Evolutionary conservation across 2,113 vertebrate species (phyloP), one percentile per base, ranked within the genome.

Genomic region (Misgurnus anguillicaudatus): DNA sequence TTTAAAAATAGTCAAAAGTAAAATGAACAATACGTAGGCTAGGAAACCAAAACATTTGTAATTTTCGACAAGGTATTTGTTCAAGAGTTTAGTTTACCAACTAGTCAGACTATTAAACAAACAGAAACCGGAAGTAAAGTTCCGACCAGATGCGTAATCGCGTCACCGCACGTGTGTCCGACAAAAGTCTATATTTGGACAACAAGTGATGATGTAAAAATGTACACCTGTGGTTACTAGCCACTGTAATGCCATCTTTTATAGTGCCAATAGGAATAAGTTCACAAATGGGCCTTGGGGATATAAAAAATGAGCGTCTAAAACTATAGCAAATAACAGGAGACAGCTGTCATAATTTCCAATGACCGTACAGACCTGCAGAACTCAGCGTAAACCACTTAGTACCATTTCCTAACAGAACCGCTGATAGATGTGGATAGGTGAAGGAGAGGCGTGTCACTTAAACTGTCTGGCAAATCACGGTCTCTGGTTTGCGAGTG

Each of bases 381-480:
- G n/a, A 81, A 81, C 63, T 62, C 82, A 60, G 81, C 71, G 39
- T 63, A 87, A 80, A 41, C 45, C 60, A 21, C 53, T 79, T 79
- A 70, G 21, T 14, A 51, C 21, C 16, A 60, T 45, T 76, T 70
- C 55, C 57, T 58, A 14, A 19, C 16, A 42, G 66, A 80, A 38
- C 45, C 61, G 67, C 45, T 80, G 73, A 80, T 58, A n/a, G 53
- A 9, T 57, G 14, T 51, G 48, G 48, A 51, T 51, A 60, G 77
- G 77, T 73, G 24, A 64, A 64, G 75, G 85, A 82, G 88, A 88
- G 83, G 81, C 89, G 84, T 80, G 79, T 76, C 80, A 77, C 80
- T 88, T 88, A 84, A 80, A 86, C 87, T 88, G 84, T 89, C 85
- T 89, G 87, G 87, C 85, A 85, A 82, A 87, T 39, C 82, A 21